These are phyloP conservation scores for Drepana arcuata DNA, from an alignment of 1,140 invertebrate species.

Conservation along the genomic window DNA sequence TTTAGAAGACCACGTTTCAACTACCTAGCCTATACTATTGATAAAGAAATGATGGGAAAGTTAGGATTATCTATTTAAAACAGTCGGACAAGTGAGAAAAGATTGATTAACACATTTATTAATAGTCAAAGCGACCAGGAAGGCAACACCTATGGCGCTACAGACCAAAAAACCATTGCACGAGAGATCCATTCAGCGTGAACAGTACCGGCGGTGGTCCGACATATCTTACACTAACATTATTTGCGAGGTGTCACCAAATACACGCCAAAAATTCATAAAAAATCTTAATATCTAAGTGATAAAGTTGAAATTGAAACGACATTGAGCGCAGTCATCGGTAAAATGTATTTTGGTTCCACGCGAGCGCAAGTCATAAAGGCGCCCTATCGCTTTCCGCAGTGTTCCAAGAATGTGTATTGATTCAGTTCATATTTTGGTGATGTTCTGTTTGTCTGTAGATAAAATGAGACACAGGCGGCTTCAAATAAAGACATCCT, in stretches of 20 bases:
- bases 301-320: neutral
- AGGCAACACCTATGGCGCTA: neutral
- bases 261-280: slow-evolving; percentile 10
- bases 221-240: slow-evolving; percentile 17
- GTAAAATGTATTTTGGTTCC: slow-evolving; percentile 3
- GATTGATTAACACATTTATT: too few relatives aligned
- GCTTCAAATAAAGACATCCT: slow-evolving; percentile 56
- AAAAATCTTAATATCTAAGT: neutral
- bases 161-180: neutral
- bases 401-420: slow-evolving; percentile 43
- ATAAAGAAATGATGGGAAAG: too few relatives aligned
- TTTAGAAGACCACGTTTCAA: too few relatives aligned
- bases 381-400: slow-evolving; percentile 56
- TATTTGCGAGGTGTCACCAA: slow-evolving; percentile 42
- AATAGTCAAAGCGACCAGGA: too few relatives aligned
- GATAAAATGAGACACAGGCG: slow-evolving; percentile 33
- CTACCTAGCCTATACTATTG: too few relatives aligned
- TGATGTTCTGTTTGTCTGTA: slow-evolving; percentile 28
- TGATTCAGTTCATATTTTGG: slow-evolving; percentile 39
- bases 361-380: slow-evolving; percentile 30
- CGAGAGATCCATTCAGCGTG: slow-evolving; percentile 1
- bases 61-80: neutral
- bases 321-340: neutral
- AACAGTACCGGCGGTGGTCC: slow-evolving; percentile 22
- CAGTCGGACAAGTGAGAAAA: neutral